Conservation (phyloP, 2,888 invertebrate genomes). For the Saturnia pavonia region DNA sequence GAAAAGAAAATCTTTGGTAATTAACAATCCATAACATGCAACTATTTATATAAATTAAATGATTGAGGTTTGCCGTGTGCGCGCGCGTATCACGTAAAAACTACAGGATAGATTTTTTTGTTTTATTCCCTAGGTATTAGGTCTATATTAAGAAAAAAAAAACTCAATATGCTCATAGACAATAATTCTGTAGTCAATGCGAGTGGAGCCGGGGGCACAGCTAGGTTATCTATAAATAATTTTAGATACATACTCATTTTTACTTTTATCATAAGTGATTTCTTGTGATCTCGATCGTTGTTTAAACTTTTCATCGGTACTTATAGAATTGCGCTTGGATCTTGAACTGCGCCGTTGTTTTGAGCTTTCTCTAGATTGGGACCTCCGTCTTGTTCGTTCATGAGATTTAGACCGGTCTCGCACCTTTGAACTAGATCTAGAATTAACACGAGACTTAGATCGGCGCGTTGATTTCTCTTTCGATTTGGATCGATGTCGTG, state of each 20-base stretch:
- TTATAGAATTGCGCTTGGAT: constrained; percentile 45
- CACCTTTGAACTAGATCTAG: constrained; percentile 54
- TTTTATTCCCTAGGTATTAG: too few species aligned
- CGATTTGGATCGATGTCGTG: constrained; percentile 57
- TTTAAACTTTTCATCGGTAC: constrained; percentile 55
- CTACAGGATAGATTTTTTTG: too few species aligned
- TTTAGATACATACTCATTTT: constrained; percentile 63
- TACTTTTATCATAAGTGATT: constrained; percentile 54
- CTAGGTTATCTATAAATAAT: too few species aligned
- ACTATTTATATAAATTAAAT: not conserved
- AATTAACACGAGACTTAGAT: constrained; percentile 52
- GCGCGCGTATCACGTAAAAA: too few species aligned
- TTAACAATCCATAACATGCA: not conserved
- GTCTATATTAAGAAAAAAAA: too few species aligned
- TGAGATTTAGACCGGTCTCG: constrained; percentile 47
- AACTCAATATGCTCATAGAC: too few species aligned
- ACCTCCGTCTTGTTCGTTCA: constrained; percentile 43
- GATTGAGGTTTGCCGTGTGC: too few species aligned
- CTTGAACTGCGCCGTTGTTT: constrained; percentile 39
- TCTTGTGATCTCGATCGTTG: constrained; percentile 72
- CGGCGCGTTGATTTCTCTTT: constrained; percentile 52
- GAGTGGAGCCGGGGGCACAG: too few species aligned
- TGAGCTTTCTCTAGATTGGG: constrained; percentile 40
- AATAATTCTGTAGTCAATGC: too few species aligned
- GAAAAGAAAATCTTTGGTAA: constrained; percentile 1